phyloP scores from a whole-genome alignment of 2,888 invertebrate species.

The Cantharis flavilabris region DNA sequence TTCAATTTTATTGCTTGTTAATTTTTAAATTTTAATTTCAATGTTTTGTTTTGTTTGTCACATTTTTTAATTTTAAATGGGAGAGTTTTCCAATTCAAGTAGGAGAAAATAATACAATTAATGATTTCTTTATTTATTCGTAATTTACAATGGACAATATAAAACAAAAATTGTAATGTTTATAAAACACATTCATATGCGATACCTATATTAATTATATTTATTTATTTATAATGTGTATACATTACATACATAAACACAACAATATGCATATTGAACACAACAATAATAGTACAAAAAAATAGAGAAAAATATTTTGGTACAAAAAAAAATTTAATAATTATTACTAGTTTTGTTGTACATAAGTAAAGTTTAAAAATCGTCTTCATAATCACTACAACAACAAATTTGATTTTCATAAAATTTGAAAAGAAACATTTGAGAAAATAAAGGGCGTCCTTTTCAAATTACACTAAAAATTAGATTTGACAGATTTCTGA shows the following conservation, averaged over 20 bases:
- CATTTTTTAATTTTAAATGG: background rate
- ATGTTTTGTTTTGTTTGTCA: background rate
- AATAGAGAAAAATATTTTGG: conserved; percentile 35
- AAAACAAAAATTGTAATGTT: conserved; percentile 58
- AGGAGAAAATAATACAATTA: conserved; percentile 14
- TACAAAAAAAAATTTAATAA: conserved; percentile 40
- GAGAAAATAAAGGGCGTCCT: background rate
- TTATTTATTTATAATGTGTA: conserved; percentile 50
- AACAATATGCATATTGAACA: conserved; percentile 57
- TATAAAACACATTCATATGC: conserved; percentile 56
- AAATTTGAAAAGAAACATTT: background rate
- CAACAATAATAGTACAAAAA: conserved; percentile 53
- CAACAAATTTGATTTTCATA: background rate
- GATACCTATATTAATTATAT: conserved; percentile 47
- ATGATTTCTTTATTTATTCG: conserved; percentile 49
- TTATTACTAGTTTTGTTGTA: conserved; percentile 18
- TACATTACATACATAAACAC: conserved; percentile 57
- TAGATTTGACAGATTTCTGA: conserved; percentile 30
- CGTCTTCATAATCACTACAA: conserved; percentile 11
- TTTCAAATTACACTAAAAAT: conserved; percentile 24
- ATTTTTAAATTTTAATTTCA: too few relatives aligned
- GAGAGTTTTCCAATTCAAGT: background rate
- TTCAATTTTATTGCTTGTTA: too few relatives aligned
- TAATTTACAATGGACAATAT: conserved; percentile 56
- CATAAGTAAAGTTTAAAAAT: conserved; percentile 28